Base-by-base conservation (phyloP, 2,888 invertebrate genomes). In the Flexamia atlantica region DNA sequence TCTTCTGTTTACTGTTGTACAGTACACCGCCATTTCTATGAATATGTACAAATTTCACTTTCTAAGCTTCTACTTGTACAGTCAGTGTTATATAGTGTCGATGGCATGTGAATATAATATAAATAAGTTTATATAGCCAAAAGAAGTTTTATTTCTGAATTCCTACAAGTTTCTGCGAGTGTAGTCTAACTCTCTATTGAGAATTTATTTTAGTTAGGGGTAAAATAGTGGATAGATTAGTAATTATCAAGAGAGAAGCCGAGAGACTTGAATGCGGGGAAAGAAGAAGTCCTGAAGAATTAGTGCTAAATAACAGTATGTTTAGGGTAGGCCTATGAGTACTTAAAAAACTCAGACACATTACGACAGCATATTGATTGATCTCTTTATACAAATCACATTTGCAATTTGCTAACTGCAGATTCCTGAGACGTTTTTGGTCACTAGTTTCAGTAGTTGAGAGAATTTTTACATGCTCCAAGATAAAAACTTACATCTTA, bases 61-160 rank as follows among this genome's bases (percentile, higher is more conserved):
- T 84, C 84, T 85, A 81, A 85, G 86, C 84, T 86, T 84, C 25
- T 85, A 85, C 86, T 85, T 87, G 87, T 87, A 87, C 87, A 87
- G 86, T 87, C 84, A 86, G 87, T 87, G 87, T 87, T 86, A 85
- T 80, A 87, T 87, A 87, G 87, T n/a, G n/a, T 86, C 87, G 85
- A 83, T 86, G 87, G 86, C 86, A 87, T 87, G 87, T 87, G 87
- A 87, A 87, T 87, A 87, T 85, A 86, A 85, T 87, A 87, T 85
- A 87, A 86, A 86, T 87, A 87, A 87, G 87, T 87, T 87, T 87
- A 87, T 87, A 87, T 86, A 86, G 85, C 86, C 85, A 83, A 85
- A 42, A 68, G 53, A 40, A 30, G 70, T 76, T 76, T 84, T 84
- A 82, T 50, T 74, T 74, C 42, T 50, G 30, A 7, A 42, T 14